Percentiles rank a stretch among this genome's conserved stretches.
Conservation (phyloP, 2,113 vertebrate genomes). For the Willisornis vidua region DNA sequence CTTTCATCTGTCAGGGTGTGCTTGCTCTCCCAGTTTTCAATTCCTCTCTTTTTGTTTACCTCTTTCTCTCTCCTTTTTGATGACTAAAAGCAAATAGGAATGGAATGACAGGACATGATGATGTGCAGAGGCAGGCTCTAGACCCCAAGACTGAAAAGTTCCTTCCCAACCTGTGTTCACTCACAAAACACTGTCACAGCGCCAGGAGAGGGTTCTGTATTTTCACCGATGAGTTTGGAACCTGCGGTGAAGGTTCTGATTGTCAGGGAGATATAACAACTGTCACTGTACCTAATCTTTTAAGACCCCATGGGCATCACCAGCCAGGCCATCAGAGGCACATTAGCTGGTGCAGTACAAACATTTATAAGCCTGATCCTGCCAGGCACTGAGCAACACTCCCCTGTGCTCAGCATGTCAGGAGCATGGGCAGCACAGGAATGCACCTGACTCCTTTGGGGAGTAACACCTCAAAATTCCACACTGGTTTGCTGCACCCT, state of each 20-base stretch:
- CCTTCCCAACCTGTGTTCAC: background rate
- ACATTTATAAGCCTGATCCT: background rate
- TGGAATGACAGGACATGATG: background rate
- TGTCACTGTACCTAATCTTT: background rate
- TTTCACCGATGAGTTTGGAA: background rate
- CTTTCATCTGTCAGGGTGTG: background rate
- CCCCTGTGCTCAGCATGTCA: background rate
- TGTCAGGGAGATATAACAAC: background rate
- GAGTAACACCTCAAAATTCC: background rate
- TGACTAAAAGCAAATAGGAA: background rate
- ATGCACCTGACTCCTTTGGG: background rate
- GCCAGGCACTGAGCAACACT: background rate
- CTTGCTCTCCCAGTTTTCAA: background rate
- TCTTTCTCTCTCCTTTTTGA: background rate
- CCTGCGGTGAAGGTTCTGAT: accelerated
- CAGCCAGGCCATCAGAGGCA: background rate
- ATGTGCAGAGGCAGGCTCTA: background rate
- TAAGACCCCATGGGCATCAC: background rate
- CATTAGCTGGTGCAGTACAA: background rate
- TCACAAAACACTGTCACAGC: background rate
- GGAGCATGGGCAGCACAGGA: background rate
- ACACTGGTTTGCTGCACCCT: background rate
- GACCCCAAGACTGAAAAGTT: background rate
- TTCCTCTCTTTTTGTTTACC: background rate
- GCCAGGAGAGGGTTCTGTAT: background rate